Evolutionary conservation across 92 coral and sea anemone species (phyloP), one percentile per base, ranked within the genome.

Genomic region (Phenganax subtilis): DNA sequence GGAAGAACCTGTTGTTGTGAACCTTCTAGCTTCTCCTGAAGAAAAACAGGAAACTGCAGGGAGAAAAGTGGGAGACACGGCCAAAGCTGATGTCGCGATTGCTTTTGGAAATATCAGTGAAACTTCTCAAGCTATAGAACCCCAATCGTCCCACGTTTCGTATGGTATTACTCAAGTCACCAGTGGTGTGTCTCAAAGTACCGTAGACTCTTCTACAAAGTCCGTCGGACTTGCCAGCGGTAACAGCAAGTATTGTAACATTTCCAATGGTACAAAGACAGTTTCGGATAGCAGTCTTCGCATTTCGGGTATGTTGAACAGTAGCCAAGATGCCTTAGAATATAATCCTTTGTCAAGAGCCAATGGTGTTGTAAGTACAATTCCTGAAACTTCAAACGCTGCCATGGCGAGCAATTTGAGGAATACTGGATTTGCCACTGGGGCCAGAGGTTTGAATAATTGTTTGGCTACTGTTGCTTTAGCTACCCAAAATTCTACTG

Each of bases 1-100:
- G 16, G 14, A 25, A 54, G 28, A 37, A 55, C 81, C 81, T 6
- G 55, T 76, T 16, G 69, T 76, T 16, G 81, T 76, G 6, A 51
- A 58, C 15, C 30, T 76, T 2, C 37, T 76, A 44, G 20, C 81
- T 15, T 76, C 81, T 6, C 68, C 81, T 29, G 81, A 76, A 37
- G 56, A 31, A 9, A 62, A 76, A 7, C 11, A 44, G 10, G 59
- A 54, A 10, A 27, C 10, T 31, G 55, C 2, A 1, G 58, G 14
- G 25, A 10, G 9, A 1, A 54, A n/a, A 54, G 57, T 51, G 8
- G 59, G 6, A 53, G 12, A 3, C n/a, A 29, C 77, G 47, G 44
- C 11, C n/a, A 15, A 53, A 55, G 44, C 4, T 16, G 62, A 37
- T 8, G 30, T 0, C 15, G 5, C 54, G 0, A 51, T 51, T 73